Conservation (phyloP, 2,797 vertebrate genomes). For the Thripadectes ignobilis region DNA sequence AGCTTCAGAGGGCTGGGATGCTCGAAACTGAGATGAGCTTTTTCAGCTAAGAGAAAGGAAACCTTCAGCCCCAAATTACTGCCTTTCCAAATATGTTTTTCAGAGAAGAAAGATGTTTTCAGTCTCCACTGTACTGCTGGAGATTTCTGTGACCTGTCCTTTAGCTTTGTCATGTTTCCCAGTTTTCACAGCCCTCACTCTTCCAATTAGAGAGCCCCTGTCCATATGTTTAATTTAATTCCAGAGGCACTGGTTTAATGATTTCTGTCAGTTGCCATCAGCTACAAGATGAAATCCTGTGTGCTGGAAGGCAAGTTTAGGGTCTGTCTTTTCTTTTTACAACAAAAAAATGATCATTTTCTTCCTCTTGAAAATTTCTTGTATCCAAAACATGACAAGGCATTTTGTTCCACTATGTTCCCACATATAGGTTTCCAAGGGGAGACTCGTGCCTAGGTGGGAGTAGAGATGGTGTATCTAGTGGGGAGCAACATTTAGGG, state of each 20-base stretch:
- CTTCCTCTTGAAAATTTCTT: not conserved
- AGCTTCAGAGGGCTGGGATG: not conserved
- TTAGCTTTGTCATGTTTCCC: not conserved
- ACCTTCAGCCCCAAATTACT: not conserved
- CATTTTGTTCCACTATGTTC: not conserved
- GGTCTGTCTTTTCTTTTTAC: not conserved
- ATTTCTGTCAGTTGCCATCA: conserved; percentile 18
- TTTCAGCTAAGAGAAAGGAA: not conserved
- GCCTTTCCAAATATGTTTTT: not conserved
- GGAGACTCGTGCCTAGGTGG: not conserved
- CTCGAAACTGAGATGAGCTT: not conserved
- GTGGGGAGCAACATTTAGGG: not conserved
- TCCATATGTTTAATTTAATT: conserved; percentile 29
- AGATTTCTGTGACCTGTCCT: not conserved
- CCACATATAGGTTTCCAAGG: not conserved
- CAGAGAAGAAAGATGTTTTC: rapidly evolving
- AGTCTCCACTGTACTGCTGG: not conserved
- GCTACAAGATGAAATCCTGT: not conserved
- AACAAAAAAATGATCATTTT: not conserved
- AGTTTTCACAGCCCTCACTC: not conserved
- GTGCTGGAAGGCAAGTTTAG: not conserved
- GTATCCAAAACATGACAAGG: not conserved
- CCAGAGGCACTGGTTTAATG: not conserved
- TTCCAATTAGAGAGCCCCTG: not conserved
- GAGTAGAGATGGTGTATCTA: not conserved